A percentile compares a stretch with the other conserved stretches of the same genome.
These are phyloP conservation scores for Nomada ferruginata DNA, from an alignment of 2,888 invertebrate species.

Conservation along the genomic window DNA sequence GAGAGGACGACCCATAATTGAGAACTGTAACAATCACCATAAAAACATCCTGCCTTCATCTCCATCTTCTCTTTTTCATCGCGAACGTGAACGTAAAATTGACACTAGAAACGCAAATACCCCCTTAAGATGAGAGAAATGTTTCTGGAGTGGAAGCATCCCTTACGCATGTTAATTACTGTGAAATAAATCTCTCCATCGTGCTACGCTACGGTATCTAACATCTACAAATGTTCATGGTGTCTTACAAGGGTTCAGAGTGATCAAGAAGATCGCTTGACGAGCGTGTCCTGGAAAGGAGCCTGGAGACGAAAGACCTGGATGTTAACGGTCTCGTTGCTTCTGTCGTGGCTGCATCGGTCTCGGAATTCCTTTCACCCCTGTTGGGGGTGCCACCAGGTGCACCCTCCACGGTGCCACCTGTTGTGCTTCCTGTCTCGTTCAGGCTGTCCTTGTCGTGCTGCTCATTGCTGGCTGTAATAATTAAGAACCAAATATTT, in stretches of 20 bases:
- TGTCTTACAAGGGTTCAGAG: conserved; percentile 84
- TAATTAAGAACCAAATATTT: conserved; percentile 11
- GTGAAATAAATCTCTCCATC: no score
- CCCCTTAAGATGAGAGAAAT: background rate
- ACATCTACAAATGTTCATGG: background rate
- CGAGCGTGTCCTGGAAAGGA: conserved; percentile 79
- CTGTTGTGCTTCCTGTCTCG: conserved; percentile 83
- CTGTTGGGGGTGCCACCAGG: conserved; percentile 75
- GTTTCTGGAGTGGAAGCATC: background rate
- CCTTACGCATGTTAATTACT: no score
- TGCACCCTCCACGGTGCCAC: conserved; percentile 79
- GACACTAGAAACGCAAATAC: no score
- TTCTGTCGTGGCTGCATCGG: conserved; percentile 47
- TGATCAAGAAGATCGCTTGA: conserved; percentile 82
- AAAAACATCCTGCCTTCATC: background rate
- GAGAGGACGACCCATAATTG: conserved; percentile 85
- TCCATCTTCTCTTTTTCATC: background rate
- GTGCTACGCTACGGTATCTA: no score
- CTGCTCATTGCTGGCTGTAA: conserved; percentile 84
- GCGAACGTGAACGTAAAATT: background rate
- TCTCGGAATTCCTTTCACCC: conserved; percentile 71
- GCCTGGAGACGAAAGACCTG: conserved; percentile 79
- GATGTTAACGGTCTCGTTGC: conserved; percentile 70
- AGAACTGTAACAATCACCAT: conserved; percentile 79
- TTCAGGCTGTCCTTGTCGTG: conserved; percentile 85